Evolutionary conservation across 2,113 vertebrate genomes (phyloP).

Genomic region (Pygoscelis antarcticus): DNA sequence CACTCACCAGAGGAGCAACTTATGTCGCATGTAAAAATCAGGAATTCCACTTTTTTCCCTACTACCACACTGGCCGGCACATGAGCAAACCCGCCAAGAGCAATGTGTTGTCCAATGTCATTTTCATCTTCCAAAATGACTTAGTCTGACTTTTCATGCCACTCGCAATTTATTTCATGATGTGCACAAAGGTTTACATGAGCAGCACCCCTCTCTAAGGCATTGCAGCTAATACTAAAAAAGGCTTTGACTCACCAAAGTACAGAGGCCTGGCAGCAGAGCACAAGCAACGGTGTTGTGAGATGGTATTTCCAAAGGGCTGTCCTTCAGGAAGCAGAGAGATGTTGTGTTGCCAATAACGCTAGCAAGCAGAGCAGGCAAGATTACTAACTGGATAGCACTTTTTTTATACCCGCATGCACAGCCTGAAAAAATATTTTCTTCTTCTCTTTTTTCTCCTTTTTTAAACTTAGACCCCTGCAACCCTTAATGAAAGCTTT

Average conservation of each 20-base stretch:
- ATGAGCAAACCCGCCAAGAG: slow-evolving; percentile 10
- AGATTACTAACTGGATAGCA: neutral
- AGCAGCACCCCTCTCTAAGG: neutral
- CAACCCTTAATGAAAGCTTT: slow-evolving; percentile 31
- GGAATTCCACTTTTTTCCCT: neutral
- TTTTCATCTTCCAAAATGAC: slow-evolving; percentile 28
- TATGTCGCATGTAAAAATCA: neutral
- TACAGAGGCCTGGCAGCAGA: neutral
- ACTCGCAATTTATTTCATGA: neutral
- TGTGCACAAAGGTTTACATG: neutral
- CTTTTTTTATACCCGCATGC: neutral
- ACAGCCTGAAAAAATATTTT: neutral
- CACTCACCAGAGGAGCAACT: neutral
- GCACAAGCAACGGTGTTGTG: neutral
- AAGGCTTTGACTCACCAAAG: neutral
- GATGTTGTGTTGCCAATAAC: neutral
- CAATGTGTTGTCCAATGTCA: neutral
- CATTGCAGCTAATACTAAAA: neutral
- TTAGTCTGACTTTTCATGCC: slow-evolving; percentile 40
- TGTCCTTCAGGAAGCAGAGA: neutral
- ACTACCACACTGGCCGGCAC: neutral
- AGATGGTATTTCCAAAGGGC: neutral
- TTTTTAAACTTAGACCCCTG: slow-evolving; percentile 22
- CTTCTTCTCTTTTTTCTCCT: neutral
- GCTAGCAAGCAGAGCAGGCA: neutral